Percentiles rank a stretch among this genome's conserved stretches.
phyloP scores from a whole-genome alignment of 2,888 invertebrate species.

The Napeogenes sylphis region DNA sequence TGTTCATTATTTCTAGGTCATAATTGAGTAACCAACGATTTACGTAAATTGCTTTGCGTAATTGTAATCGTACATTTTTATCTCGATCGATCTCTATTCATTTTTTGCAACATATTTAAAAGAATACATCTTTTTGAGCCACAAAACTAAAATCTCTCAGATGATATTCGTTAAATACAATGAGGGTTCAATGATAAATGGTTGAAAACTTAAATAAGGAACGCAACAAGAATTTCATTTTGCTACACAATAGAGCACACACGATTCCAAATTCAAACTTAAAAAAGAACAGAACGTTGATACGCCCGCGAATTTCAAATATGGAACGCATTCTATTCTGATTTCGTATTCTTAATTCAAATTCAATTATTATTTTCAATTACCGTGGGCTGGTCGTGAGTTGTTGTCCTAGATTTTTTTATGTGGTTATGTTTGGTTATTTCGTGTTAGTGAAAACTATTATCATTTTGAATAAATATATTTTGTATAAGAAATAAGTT shows the following conservation, averaged over 20 bases:
- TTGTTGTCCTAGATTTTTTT: conserved; percentile 59
- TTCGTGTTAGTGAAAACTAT: conserved; percentile 11
- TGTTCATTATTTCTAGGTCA: conserved; percentile 38
- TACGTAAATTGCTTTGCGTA: conserved; percentile 46
- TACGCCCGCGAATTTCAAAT: conserved; percentile 64
- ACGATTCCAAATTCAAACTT: conserved; percentile 72
- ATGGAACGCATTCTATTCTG: conserved; percentile 65
- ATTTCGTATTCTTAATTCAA: conserved; percentile 69
- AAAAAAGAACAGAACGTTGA: conserved; percentile 55
- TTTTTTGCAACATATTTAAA: conserved; percentile 49
- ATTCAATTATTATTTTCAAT: conserved; percentile 74
- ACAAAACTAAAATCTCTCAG: conserved; percentile 1
- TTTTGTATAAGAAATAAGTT: no score
- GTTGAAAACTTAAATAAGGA: conserved; percentile 37
- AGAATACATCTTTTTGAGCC: neutral
- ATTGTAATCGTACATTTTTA: conserved; percentile 36
- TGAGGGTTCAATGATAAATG: conserved; percentile 15
- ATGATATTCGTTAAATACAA: neutral
- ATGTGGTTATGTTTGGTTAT: conserved; percentile 28
- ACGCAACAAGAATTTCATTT: conserved; percentile 66
- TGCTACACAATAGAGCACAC: conserved; percentile 72
- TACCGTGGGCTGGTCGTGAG: conserved; percentile 57
- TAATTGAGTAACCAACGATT: conserved; percentile 37
- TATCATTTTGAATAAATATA: neutral
- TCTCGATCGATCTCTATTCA: conserved; percentile 47